Conservation (phyloP, 2,888 invertebrate species). For the Megalurothrips usitatus region DNA sequence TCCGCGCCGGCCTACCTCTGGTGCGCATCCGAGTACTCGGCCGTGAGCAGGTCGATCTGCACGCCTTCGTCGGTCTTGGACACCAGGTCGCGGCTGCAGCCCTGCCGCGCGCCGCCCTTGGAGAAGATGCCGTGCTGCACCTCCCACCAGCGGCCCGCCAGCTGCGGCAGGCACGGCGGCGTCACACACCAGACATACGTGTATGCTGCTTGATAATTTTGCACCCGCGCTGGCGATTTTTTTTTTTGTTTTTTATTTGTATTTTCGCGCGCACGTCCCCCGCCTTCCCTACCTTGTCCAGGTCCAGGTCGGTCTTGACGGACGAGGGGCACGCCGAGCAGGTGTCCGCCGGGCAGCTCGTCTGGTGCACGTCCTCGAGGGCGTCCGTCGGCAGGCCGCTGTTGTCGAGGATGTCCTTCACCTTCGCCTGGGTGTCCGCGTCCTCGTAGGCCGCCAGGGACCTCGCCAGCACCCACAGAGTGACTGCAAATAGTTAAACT, state of each 20-base stretch:
- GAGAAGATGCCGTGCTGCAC: background rate
- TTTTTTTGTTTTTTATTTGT: too few relatives aligned
- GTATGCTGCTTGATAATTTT: too few relatives aligned
- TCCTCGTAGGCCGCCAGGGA: background rate
- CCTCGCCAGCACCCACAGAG: slow-evolving; percentile 27
- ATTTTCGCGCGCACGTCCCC: too few relatives aligned
- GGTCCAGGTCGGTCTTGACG: background rate
- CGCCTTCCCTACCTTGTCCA: background rate
- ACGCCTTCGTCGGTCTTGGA: background rate
- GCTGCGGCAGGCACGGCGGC: background rate
- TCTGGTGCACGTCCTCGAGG: background rate
- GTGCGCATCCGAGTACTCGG: background rate
- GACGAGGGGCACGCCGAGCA: background rate
- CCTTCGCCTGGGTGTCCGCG: background rate
- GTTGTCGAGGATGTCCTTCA: background rate
- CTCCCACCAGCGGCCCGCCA: background rate
- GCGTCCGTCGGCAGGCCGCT: background rate
- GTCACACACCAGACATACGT: too few relatives aligned
- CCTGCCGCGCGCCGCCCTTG: background rate
- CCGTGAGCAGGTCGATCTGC: background rate
- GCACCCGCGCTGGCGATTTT: too few relatives aligned
- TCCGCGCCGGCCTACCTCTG: background rate
- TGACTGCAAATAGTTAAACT: too few relatives aligned
- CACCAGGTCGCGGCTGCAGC: background rate
- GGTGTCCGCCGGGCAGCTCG: background rate